Conservation (phyloP, 2,113 vertebrate species). For the Pseudorasbora parva region DNA sequence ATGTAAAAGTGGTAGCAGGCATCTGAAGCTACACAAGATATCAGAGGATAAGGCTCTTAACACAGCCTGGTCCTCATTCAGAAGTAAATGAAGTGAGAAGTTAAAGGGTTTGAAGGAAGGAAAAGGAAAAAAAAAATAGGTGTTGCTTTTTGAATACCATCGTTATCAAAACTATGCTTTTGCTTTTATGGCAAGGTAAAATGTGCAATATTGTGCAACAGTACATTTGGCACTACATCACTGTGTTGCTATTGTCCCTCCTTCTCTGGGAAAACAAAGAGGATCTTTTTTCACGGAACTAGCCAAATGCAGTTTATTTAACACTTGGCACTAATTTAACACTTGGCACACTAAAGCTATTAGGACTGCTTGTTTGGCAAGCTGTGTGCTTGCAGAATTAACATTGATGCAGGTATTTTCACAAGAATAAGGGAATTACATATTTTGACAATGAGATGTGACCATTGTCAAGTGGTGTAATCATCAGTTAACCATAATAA, state of each 20-base stretch:
- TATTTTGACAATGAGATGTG: neutral
- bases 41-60: conserved; percentile 40
- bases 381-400: neutral
- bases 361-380: conserved; percentile 27
- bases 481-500: neutral
- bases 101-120: neutral
- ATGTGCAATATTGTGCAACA: conserved; percentile 15
- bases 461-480: neutral
- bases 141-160: conserved; percentile 32
- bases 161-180: conserved; percentile 42
- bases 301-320: conserved; percentile 28
- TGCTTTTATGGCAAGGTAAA: conserved; percentile 30
- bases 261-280: conserved; percentile 6
- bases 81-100: conserved; percentile 28
- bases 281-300: conserved; percentile 17
- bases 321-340: conserved; percentile 31
- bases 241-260: conserved; percentile 6
- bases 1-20: conserved; percentile 45
- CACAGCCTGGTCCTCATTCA: conserved; percentile 23
- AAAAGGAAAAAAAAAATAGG: conserved; percentile 4
- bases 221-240: neutral
- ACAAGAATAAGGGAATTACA: neutral
- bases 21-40: conserved; percentile 32
- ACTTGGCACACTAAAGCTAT: conserved; percentile 30
- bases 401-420: neutral